Percentiles rank a stretch among this genome's conserved stretches.
These are phyloP conservation scores for Cranoglanis bouderius DNA, from an alignment of 2,113 vertebrate genomes.

Conservation along the genomic window DNA sequence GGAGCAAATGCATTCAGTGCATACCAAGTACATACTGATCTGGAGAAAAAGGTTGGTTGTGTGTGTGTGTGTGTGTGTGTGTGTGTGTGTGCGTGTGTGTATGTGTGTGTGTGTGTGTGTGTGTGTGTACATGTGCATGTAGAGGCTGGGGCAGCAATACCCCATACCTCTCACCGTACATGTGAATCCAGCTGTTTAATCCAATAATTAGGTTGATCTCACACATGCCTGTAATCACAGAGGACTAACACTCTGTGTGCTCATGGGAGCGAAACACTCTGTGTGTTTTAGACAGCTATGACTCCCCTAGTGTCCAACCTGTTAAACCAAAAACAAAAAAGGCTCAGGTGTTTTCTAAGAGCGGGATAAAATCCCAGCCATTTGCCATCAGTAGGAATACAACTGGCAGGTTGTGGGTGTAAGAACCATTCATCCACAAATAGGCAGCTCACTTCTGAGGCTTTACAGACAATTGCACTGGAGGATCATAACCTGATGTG, in stretches of 20 bases:
- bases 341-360: not conserved
- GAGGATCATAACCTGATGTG: not conserved
- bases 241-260: not conserved
- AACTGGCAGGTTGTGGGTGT: not conserved
- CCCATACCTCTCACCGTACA: slow-evolving; percentile 29
- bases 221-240: slow-evolving; percentile 29
- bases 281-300: not conserved
- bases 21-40: slow-evolving; percentile 39
- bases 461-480: not conserved
- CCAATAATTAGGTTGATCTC: slow-evolving; percentile 49
- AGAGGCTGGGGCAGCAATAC: slow-evolving; percentile 6
- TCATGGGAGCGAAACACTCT: not conserved
- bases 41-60: slow-evolving; percentile 4
- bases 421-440: not conserved
- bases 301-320: not conserved
- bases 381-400: not conserved
- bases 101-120: too few species aligned
- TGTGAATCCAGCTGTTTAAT: slow-evolving; percentile 55
- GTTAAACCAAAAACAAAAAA: not conserved
- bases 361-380: not conserved
- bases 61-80: not conserved
- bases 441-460: not conserved
- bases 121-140: not conserved
- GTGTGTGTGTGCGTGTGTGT: not conserved
- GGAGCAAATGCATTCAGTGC: slow-evolving; percentile 18